Base-by-base conservation (phyloP, 1,140 invertebrate genomes). In the Drosophila kohkoa region DNA sequence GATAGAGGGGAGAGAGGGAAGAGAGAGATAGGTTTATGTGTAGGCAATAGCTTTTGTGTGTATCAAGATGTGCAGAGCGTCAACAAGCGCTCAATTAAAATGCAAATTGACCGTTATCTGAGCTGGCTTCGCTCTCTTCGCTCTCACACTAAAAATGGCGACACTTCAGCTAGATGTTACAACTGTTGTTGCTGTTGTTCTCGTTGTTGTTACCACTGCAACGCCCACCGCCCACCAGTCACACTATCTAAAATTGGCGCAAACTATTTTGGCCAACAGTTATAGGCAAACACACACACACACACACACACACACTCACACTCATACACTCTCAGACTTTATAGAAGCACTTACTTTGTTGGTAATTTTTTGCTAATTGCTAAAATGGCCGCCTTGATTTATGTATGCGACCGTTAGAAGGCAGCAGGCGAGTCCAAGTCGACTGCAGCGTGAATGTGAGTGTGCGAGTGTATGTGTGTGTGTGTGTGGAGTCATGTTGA, bases 381-480 rank as follows among this genome's bases (percentile, higher is more conserved):
- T 70, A 78, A 87, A 89, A 89, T 89, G 86, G 86, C 81, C 63
- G 51, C 81, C 79, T 89, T 89, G 85, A 89, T 89, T 89, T 89
- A 89, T 89, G 81, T 79, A 79, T 79, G 67, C 52, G 69, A 76
- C 85, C 86, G 83, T 89, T 89, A 89, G 81, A 79, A 74, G 65
- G 54, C 69, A 72, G 68, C 75, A 69, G 60, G 43, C 55, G 52
- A 49, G 41, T 45, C 35, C 28, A 15, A 46, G 32, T 16, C 30
- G 41, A 51, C 20, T 63, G 35, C 54, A 38, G 3, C 43, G 8
- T 55, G 30, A 35, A 20, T 59, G 11, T 71, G n/a, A n/a, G n/a
- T n/a, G n/a, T n/a, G n/a, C n/a, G n/a, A n/a, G n/a, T n/a, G 16
- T 57, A 16, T 48, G 43, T 7, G 13, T 13, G 35, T 30, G 41